Base-by-base conservation (phyloP, 2,888 invertebrate species). In the Xestia sexstrigata region DNA sequence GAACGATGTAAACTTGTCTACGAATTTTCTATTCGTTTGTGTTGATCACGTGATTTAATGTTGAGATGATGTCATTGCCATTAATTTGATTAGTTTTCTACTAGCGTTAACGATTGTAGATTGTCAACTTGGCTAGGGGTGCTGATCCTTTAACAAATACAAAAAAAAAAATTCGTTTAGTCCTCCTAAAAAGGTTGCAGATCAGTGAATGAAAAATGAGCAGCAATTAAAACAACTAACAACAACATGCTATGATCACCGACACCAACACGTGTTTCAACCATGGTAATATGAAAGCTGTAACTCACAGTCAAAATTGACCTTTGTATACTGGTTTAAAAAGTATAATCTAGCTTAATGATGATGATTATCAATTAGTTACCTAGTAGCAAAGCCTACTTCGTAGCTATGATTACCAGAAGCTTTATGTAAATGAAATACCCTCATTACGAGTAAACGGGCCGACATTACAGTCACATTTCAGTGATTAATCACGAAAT, bases 371-470 rank as follows among this genome's bases (percentile, higher is more conserved):
- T 26, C 23, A 63, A 49, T 69, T 68, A 70, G 13, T 47, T 35
- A 63, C 26, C 23, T 45, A 45, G 39, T 20, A 26, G 11, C 35
- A 39, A 39, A 39, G 20, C 23, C 20, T 45, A 47, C 17, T 47
- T 39, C 17, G 0, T 66, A 26, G 35, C 17, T 47, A 39, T 67
- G 7, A 47, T 58, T 68, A 39, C 23, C 17, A 35, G 15, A 79
- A 49, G 23, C 17, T 47, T 71, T 63, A 81, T 20, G 11, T 60
- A 66, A 81, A 81, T 49, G 20, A 26, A 35, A 78, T n/a, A 8
- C 45, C n/a, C 66, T 52, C 66, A 67, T 82, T 79, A 78, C 58
- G 15, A 45, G n/a, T 72, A 55, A 80, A 42, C 55, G n/a, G 26
- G 26, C 7, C 23, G 26, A 49, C 65, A 81, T 49, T 42, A 78